phyloP scores from a whole-genome alignment of 2,797 vertebrate genomes.

The Schizopygopsis malacanthus region DNA sequence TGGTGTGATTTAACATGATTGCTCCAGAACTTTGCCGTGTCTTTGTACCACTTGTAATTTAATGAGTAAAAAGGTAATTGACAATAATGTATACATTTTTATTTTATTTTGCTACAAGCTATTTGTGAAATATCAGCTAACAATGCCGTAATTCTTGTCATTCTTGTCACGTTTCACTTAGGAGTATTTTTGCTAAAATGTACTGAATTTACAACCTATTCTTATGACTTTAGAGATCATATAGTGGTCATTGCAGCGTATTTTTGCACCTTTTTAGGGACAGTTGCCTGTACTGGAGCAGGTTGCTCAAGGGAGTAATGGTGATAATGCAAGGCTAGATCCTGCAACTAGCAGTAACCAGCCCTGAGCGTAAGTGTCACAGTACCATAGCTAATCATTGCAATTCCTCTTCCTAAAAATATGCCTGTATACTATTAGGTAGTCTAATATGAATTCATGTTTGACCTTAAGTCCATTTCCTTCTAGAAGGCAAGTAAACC shows the following conservation, averaged over 20 bases:
- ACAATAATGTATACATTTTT: neutral
- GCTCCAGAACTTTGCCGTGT: neutral
- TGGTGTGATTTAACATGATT: slow-evolving; percentile 33
- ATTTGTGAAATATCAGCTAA: neutral
- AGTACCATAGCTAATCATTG: too few relatives aligned
- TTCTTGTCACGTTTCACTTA: neutral
- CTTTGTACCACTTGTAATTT: slow-evolving; percentile 19
- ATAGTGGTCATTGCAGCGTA: neutral
- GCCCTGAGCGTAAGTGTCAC: too few relatives aligned
- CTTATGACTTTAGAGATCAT: neutral
- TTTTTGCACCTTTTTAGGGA: neutral
- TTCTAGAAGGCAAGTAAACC: neutral
- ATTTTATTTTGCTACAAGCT: neutral
- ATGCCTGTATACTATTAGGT: neutral
- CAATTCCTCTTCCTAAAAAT: too few relatives aligned
- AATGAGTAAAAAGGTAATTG: neutral
- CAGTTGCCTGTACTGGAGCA: too few relatives aligned
- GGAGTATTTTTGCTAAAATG: neutral
- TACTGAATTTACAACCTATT: neutral
- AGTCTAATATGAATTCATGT: neutral
- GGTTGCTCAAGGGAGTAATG: too few relatives aligned
- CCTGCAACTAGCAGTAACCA: neutral
- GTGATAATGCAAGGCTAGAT: neutral
- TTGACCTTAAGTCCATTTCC: neutral
- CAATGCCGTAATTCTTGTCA: neutral